phyloP scores from a whole-genome alignment of 2,888 invertebrate species.

The Pseudoips prasinana region DNA sequence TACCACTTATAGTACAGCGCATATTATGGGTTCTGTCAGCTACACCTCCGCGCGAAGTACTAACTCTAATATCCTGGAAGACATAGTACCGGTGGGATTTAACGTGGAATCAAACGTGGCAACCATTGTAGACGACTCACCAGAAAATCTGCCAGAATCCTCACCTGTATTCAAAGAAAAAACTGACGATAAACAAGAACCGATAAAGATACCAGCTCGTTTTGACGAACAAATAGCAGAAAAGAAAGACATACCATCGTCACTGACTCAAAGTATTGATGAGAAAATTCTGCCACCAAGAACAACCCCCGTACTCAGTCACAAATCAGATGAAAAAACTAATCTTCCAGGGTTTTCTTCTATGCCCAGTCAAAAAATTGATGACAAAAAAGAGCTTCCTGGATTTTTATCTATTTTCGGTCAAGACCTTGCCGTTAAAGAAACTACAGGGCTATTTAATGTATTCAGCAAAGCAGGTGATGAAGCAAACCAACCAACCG shows the following conservation, averaged over 20 bases:
- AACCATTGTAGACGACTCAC: constrained; percentile 21
- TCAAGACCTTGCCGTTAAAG: no score
- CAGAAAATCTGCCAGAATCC: constrained; percentile 8
- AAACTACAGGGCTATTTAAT: no score
- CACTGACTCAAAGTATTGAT: constrained; percentile 2
- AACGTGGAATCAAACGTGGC: constrained; percentile 25
- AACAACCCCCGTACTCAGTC: no score
- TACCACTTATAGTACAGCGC: constrained; percentile 25
- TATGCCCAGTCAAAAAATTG: constrained; percentile 7
- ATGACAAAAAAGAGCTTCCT: constrained; percentile 5
- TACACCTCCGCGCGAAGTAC: constrained; percentile 4
- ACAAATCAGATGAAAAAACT: no score
- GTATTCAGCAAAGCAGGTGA: no score
- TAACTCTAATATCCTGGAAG: neutral
- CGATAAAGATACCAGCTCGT: neutral
- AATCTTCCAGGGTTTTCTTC: constrained; percentile 9
- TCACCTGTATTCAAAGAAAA: constrained; percentile 9
- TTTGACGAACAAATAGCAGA: no score
- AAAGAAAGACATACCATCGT: constrained; percentile 3
- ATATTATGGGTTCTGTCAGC: constrained; percentile 5
- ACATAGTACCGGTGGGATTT: constrained; percentile 21
- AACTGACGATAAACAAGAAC: constrained; percentile 5
- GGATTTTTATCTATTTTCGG: no score
- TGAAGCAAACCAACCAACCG: no score
- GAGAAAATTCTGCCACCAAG: constrained; percentile 2